phyloP scores from a whole-genome alignment of 2,797 vertebrate species.

The Lagorchestes hirsutus region DNA sequence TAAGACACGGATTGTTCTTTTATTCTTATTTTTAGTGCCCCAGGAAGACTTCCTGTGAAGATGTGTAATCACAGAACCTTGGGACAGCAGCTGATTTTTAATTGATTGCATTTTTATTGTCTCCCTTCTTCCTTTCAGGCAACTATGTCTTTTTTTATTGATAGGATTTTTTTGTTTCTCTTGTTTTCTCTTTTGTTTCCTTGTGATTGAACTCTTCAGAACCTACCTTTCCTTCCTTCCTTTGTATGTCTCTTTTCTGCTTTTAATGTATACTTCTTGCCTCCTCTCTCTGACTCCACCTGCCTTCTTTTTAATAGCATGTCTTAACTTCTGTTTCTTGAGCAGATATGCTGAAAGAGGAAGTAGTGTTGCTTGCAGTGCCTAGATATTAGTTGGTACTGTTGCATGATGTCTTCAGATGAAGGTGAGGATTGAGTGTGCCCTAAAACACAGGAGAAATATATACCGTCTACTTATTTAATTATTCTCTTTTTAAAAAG shows the following conservation, averaged over 20 bases:
- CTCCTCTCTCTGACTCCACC: constrained; percentile 57
- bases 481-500: background rate
- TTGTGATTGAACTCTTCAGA: background rate
- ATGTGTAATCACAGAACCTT: constrained; percentile 31
- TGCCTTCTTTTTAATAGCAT: constrained; percentile 64
- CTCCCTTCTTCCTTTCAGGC: background rate
- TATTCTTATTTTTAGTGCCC: constrained; percentile 50
- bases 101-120: background rate
- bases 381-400: constrained; percentile 23
- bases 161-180: background rate
- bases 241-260: constrained; percentile 1
- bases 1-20: constrained; percentile 12
- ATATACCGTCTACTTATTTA: background rate
- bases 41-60: constrained; percentile 36
- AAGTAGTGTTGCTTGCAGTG: constrained; percentile 79
- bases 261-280: background rate
- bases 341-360: constrained; percentile 69
- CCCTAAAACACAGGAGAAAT: constrained; percentile 27
- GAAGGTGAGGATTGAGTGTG: constrained; percentile 12
- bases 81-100: background rate
- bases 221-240: background rate
- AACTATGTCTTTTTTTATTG: background rate
- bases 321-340: constrained; percentile 69
- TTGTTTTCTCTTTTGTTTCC: background rate
- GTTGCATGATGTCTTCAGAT: constrained; percentile 12